Evolutionary conservation across 2,797 vertebrate genomes (phyloP), one percentile per base, ranked within the genome.

Genomic region (Fistularia commersonii): DNA sequence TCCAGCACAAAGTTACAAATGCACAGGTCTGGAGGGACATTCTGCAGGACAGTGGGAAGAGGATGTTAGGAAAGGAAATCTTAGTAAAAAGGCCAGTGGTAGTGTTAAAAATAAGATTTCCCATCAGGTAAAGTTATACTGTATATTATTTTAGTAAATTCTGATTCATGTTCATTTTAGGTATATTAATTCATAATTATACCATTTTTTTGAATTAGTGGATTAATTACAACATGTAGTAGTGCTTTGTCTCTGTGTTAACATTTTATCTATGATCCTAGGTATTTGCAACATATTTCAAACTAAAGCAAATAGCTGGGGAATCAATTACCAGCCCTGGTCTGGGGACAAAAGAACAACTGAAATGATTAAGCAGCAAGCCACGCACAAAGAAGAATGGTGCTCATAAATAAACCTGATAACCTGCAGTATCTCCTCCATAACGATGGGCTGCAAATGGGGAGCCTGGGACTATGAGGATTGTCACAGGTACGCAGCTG

Each of bases 1-100:
- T 98, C 96, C 92, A 99, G 81, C 66, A 98, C 94, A 52, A 99
- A 99, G 89, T 88, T 96, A 88, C 97, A 99, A 79, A 98, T 85
- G 38, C 94, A 98, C 77, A 99, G 88, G 87, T 99, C 97, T 37
- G 97, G 97, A 89, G 97, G 97, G 77, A 98, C 91, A 91, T 92
- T 90, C 96, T 99, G 93, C 57, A 76, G 35, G 38, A 23, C 0
- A 35, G 9, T 65, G 44, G 48, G 34, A 39, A 1, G 7, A 23
- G 32, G 31, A n/a, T 6, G 8, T 11, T 15, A 7, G 14, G 48
- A 15, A 50, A 32, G 9, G 10, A 41, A 11, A 40, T 11, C 6
- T 7, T 12, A 1, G 6, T n/a, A 11, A 9, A 8, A n/a, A 8
- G 39, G 39, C 12, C 12, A 13, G 8, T 8, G 5, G 1, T 6